Evolutionary conservation across 2,888 invertebrate species (phyloP), one percentile per base, ranked within the genome.

Genomic region (Phymatocera aterrima): DNA sequence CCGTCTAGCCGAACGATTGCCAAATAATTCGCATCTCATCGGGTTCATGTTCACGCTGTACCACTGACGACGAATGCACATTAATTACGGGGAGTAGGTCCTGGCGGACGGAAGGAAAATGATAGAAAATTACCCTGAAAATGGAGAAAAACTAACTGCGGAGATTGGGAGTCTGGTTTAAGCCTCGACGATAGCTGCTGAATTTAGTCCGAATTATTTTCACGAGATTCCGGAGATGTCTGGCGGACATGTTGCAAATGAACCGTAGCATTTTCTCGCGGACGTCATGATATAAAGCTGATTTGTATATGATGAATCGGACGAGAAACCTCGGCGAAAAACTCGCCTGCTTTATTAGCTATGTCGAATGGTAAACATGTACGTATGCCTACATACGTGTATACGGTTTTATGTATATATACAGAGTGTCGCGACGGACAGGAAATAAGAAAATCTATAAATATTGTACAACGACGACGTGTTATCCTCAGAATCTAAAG

Each of bases 381-480:
- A n/a, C n/a, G n/a, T n/a, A n/a, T n/a, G n/a, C n/a, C n/a, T n/a
- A n/a, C n/a, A n/a, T n/a, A n/a, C n/a, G n/a, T n/a, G n/a, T n/a
- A n/a, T n/a, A n/a, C n/a, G n/a, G n/a, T n/a, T n/a, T n/a, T n/a
- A n/a, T n/a, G n/a, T n/a, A n/a, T n/a, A n/a, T n/a, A n/a, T n/a
- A n/a, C n/a, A 54, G 15, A 68, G 12, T 28, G 54, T 75, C 75
- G 75, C 54, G 75, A 75, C 75, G 5, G 34, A 43, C 75, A 75
- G 75, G 75, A 75, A 75, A 75, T 57, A 57, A 28, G 60, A 43
- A 60, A 75, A 75, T 75, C 75, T 75, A 75, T 75, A 75, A 75
- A 75, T 75, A 40, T 60, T 28, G 28, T 57, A 75, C 10, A 43
- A 43, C 12, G 21, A n/a, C n/a, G n/a, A n/a, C 15, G 24, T 40